Conservation (phyloP, 1,140 invertebrate species). For the Anthonomus grandis region DNA sequence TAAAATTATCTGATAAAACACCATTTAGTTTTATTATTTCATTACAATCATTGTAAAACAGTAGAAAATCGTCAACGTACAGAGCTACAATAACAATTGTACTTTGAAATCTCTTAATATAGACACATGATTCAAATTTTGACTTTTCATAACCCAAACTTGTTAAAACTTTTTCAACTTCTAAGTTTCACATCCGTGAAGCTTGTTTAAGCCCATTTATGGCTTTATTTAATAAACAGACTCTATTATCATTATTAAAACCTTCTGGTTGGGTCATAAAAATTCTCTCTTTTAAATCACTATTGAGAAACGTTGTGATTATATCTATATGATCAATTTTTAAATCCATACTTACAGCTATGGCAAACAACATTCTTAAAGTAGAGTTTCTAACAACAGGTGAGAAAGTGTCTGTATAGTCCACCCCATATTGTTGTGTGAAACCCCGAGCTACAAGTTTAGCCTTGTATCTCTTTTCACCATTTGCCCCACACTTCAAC, state of each 20-base stretch:
- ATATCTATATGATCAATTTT: conserved; percentile 25
- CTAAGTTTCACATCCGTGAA: conserved; percentile 47
- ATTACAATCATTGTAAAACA: conserved; percentile 37
- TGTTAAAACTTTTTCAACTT: conserved; percentile 33
- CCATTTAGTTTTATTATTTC: conserved; percentile 29
- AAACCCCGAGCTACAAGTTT: conserved; percentile 48
- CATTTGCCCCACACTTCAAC: conserved; percentile 38
- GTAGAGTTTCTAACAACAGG: conserved; percentile 43
- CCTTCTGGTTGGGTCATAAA: conserved; percentile 26
- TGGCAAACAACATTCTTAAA: conserved; percentile 25
- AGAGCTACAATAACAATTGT: conserved; percentile 37
- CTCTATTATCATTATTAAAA: conserved; percentile 37
- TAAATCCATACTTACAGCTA: conserved; percentile 19
- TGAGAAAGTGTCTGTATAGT: conserved; percentile 44
- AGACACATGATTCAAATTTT: conserved; percentile 44
- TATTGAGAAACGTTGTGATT: conserved; percentile 46
- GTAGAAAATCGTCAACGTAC: conserved; percentile 47
- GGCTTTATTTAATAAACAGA: conserved; percentile 37
- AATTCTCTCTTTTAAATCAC: conserved; percentile 42
- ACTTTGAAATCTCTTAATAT: conserved; percentile 28
- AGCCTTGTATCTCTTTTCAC: conserved; percentile 39
- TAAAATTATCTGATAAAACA: conserved; percentile 31
- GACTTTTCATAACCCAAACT: conserved; percentile 33
- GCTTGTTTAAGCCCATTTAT: conserved; percentile 51
- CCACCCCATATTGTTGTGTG: conserved; percentile 44